These are phyloP conservation scores for Watsonalla cultraria DNA, from an alignment of 2,888 invertebrate species.

Conservation along the genomic window DNA sequence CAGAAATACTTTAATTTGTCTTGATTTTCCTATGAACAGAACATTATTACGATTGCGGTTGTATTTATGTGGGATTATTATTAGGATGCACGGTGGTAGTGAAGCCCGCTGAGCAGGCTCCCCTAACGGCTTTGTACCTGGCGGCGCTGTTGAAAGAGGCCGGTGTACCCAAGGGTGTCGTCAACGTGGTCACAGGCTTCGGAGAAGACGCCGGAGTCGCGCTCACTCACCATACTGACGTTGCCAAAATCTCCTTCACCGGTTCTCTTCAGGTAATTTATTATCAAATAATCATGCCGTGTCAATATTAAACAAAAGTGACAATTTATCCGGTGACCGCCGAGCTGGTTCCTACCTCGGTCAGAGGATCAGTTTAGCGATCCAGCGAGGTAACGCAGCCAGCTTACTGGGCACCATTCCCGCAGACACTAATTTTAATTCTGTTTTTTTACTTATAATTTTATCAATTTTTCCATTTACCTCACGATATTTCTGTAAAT, in stretches of 20 bases:
- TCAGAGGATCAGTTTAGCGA: too few species aligned
- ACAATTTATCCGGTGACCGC: too few species aligned
- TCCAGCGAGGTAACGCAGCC: too few species aligned
- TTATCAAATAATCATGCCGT: background rate
- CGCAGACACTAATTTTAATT: too few species aligned
- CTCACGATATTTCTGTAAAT: too few species aligned
- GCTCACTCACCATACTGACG: constrained; percentile 83
- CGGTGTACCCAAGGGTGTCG: constrained; percentile 92
- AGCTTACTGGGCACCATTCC: too few species aligned
- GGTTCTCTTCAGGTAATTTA: constrained; percentile 50
- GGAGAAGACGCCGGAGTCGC: constrained; percentile 87
- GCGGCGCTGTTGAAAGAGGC: constrained; percentile 90
- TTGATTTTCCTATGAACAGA: too few species aligned
- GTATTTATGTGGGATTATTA: background rate
- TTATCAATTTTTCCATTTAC: too few species aligned
- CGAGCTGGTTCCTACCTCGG: too few species aligned
- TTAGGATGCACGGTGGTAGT: constrained; percentile 88
- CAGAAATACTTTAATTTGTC: background rate
- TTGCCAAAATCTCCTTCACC: constrained; percentile 91
- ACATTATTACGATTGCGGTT: too few species aligned
- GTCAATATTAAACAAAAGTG: too few species aligned
- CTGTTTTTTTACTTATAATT: too few species aligned
- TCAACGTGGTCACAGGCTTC: constrained; percentile 93
- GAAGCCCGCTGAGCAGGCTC: constrained; percentile 97
- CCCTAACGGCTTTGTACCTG: constrained; percentile 90